Conservation (phyloP, 2,113 vertebrate species). For the Psettodes erumei region DNA sequence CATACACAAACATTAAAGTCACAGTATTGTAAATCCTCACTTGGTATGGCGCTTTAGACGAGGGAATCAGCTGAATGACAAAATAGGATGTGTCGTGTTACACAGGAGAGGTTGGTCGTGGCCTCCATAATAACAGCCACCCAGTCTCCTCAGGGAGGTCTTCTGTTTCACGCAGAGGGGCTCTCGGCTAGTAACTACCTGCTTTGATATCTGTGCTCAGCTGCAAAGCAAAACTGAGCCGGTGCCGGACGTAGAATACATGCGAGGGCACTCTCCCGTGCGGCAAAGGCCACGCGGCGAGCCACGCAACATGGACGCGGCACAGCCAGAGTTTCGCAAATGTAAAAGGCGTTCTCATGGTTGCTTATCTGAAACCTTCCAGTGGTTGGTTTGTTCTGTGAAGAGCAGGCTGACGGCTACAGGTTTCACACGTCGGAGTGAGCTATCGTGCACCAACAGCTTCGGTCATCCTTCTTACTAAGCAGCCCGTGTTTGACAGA, state of each 20-base stretch:
- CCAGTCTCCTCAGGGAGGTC: neutral
- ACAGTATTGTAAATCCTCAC: neutral
- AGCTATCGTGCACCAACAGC: neutral
- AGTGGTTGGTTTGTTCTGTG: neutral
- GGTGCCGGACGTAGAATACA: conserved; percentile 43
- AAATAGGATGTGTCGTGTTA: neutral
- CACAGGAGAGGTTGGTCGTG: neutral
- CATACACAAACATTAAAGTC: neutral
- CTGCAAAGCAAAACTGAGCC: conserved; percentile 30
- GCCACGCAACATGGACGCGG: conserved; percentile 50
- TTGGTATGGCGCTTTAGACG: neutral
- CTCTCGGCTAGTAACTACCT: neutral
- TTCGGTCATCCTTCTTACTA: conserved; percentile 1
- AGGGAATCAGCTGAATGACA: neutral
- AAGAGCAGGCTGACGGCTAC: neutral
- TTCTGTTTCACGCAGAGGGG: neutral
- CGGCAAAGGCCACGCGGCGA: conserved; percentile 48
- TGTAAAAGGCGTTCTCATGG: neutral
- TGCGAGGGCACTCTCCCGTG: conserved; percentile 55
- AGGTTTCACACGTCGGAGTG: neutral
- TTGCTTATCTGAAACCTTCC: neutral
- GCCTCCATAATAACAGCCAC: neutral
- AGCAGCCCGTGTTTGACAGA: conserved; percentile 2
- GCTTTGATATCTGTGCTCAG: conserved; percentile 10
- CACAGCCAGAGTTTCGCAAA: conserved; percentile 67